Evolutionary conservation across 2,797 vertebrate species (phyloP).

Genomic region (Spatula clypeata): DNA sequence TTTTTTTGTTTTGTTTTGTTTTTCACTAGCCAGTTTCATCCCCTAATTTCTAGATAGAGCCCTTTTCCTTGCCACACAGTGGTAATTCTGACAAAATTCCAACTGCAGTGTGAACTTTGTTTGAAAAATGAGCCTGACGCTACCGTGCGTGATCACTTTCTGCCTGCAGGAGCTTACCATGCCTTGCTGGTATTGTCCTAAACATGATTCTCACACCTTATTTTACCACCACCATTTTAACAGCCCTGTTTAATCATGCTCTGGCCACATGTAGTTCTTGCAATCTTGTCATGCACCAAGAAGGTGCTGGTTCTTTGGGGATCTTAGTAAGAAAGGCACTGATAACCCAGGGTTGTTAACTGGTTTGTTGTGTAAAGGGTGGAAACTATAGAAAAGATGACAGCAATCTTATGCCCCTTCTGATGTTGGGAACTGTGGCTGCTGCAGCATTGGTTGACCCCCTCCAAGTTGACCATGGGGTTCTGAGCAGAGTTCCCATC

Average conservation of each 20-base stretch:
- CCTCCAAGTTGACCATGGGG: fast-evolving
- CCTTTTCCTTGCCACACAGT: fast-evolving
- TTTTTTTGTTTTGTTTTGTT: neutral
- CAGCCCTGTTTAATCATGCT: neutral
- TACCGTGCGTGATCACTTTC: neutral
- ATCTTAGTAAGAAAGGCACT: neutral
- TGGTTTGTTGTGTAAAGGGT: neutral
- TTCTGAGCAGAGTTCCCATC: fast-evolving
- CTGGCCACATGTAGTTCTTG: neutral
- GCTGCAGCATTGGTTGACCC: fast-evolving
- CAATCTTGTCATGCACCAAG: neutral
- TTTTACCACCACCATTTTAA: neutral
- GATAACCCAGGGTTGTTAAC: neutral
- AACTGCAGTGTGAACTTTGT: neutral
- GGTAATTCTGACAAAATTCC: neutral
- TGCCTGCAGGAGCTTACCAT: neutral
- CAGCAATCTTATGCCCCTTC: neutral
- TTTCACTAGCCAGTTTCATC: neutral
- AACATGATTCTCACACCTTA: neutral
- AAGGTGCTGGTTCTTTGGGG: neutral
- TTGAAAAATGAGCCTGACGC: neutral
- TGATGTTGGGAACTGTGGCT: neutral
- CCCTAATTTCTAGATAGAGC: neutral
- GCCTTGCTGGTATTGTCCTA: neutral
- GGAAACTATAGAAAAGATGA: neutral